Conservation (phyloP, 1,140 invertebrate genomes). For the Atta colombica region DNA sequence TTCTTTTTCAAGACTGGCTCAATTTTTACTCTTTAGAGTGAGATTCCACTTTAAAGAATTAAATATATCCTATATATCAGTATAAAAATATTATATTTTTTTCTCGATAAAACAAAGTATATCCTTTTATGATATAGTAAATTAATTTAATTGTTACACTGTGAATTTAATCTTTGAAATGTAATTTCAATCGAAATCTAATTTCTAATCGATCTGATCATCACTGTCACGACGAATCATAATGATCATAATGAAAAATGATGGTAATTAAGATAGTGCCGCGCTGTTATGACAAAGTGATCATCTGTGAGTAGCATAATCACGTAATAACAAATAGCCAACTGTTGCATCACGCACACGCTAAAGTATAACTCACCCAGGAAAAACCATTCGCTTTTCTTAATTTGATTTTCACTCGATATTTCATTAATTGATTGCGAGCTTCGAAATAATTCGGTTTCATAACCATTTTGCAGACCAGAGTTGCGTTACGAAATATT, state of each 20-base stretch:
- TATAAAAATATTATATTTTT: background rate
- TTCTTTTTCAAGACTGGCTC: too few species aligned
- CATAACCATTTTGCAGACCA: background rate
- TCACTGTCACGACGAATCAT: background rate
- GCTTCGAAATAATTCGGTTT: conserved; percentile 18
- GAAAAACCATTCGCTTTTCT: background rate
- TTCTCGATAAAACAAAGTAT: background rate
- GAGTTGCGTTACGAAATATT: conserved; percentile 9
- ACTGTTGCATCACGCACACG: background rate
- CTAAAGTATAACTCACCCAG: background rate
- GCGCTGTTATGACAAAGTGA: conserved; percentile 15
- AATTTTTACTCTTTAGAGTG: too few species aligned
- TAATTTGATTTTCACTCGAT: background rate
- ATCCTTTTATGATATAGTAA: background rate
- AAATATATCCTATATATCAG: too few species aligned
- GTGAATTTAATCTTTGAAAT: background rate
- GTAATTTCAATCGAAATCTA: too few species aligned
- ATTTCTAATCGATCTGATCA: background rate
- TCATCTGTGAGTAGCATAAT: conserved; percentile 23
- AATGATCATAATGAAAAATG: conserved; percentile 25
- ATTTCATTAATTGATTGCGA: conserved; percentile 21
- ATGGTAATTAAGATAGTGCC: background rate
- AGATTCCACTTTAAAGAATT: too few species aligned
- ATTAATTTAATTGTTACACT: background rate
- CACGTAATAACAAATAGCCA: conserved; percentile 3